These are phyloP conservation scores for Etheostoma spectabile DNA, from an alignment of 2,113 vertebrate genomes.

Conservation along the genomic window DNA sequence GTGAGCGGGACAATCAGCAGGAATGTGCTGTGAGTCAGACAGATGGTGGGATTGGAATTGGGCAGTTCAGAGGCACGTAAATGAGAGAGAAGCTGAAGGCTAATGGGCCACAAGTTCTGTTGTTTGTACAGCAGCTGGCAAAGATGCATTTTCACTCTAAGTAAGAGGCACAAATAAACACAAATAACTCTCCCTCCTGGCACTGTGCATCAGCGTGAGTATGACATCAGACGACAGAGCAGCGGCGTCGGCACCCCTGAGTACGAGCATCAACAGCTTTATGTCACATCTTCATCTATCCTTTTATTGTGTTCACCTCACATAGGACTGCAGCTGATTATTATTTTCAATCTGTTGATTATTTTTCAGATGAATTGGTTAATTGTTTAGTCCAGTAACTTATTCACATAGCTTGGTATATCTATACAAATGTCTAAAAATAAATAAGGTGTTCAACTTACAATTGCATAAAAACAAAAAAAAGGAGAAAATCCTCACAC, in stretches of 20 bases:
- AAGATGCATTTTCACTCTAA: neutral
- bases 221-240: constrained; percentile 54
- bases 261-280: constrained; percentile 15
- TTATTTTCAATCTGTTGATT: neutral
- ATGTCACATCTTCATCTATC: neutral
- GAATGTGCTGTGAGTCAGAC: constrained; percentile 40
- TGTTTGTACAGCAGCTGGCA: neutral
- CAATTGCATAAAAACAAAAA: no score
- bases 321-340: neutral
- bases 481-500: neutral
- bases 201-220: constrained; percentile 27
- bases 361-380: neutral
- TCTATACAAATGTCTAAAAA: neutral
- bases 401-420: neutral
- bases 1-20: constrained; percentile 39
- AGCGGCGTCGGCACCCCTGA: constrained; percentile 13
- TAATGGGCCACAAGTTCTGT: neutral
- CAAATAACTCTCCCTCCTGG: constrained; percentile 12
- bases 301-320: neutral
- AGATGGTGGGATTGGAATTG: neutral
- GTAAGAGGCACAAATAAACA: constrained; percentile 14
- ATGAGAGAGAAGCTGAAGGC: neutral
- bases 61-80: neutral
- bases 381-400: neutral
- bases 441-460: neutral